A percentile compares a stretch with the other conserved stretches of the same genome.
Conservation (phyloP, 2,113 vertebrate genomes). For the Echinops telfairi region DNA sequence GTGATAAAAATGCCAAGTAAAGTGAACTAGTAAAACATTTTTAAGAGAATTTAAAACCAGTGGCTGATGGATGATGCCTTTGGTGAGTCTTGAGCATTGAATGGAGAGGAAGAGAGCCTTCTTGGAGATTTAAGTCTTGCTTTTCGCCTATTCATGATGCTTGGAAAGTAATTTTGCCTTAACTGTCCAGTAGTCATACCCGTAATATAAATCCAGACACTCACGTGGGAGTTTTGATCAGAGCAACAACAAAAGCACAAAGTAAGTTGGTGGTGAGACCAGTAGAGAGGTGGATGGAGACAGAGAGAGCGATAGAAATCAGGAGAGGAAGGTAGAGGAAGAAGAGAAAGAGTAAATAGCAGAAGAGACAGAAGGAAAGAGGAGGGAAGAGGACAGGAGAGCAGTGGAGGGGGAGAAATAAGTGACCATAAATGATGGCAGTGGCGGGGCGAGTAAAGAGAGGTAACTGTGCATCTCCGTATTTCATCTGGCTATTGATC, state of each 20-base stretch:
- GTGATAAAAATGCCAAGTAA: constrained; percentile 87
- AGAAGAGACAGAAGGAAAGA: neutral
- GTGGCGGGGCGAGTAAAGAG: neutral
- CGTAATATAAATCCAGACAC: neutral
- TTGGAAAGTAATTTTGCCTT: constrained; percentile 53
- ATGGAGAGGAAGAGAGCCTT: constrained; percentile 53
- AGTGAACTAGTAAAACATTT: constrained; percentile 86
- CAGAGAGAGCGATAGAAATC: neutral
- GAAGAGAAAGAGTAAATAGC: neutral
- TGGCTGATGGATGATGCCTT: constrained; percentile 84
- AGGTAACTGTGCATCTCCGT: neutral
- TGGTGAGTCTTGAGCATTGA: constrained; percentile 76
- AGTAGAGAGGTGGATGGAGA: neutral
- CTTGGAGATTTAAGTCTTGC: constrained; percentile 48
- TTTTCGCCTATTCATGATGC: constrained; percentile 1
- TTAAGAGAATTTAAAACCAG: constrained; percentile 86
- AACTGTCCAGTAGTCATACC: constrained; percentile 12
- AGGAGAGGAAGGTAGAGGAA: neutral
- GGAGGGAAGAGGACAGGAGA: neutral
- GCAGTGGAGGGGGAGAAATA: neutral
- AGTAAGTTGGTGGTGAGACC: neutral
- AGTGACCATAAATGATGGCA: neutral
- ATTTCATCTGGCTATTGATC: constrained; percentile 79
- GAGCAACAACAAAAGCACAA: constrained; percentile 57
- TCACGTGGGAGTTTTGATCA: constrained; percentile 56